Conservation (phyloP, 2,113 vertebrate species). For the Callipepla squamata region DNA sequence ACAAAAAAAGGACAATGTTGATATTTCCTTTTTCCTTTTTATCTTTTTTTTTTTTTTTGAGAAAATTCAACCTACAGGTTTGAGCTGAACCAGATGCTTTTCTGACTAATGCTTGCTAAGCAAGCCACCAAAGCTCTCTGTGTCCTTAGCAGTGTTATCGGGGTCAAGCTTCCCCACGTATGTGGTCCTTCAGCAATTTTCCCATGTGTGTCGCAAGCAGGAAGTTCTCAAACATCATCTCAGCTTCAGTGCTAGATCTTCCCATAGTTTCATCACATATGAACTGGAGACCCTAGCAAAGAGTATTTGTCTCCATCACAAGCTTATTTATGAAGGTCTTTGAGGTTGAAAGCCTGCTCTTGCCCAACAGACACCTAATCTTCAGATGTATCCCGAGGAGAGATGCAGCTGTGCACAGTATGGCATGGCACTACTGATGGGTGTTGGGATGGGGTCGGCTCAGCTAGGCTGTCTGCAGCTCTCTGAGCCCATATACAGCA, state of each 20-base stretch:
- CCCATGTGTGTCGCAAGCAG: background rate
- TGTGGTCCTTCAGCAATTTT: background rate
- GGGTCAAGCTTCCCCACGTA: constrained; percentile 8
- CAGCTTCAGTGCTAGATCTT: background rate
- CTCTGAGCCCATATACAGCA: background rate
- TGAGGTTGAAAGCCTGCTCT: background rate
- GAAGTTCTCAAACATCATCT: background rate
- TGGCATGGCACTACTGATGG: background rate
- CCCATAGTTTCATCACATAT: background rate
- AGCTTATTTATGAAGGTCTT: background rate
- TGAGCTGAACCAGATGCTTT: constrained; percentile 29
- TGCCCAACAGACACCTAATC: background rate
- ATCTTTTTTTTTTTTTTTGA: background rate
- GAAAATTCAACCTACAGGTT: background rate
- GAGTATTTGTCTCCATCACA: background rate
- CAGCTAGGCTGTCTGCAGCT: background rate
- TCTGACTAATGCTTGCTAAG: constrained; percentile 19
- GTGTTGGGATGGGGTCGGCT: background rate
- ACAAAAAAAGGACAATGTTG: background rate
- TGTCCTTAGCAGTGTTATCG: constrained; percentile 20
- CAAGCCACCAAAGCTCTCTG: background rate
- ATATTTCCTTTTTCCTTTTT: background rate
- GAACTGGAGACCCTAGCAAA: background rate
- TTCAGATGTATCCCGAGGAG: background rate
- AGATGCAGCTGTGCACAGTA: background rate